Conservation (phyloP, 2,888 invertebrate genomes). For the Oxyteleia sp. region DNA sequence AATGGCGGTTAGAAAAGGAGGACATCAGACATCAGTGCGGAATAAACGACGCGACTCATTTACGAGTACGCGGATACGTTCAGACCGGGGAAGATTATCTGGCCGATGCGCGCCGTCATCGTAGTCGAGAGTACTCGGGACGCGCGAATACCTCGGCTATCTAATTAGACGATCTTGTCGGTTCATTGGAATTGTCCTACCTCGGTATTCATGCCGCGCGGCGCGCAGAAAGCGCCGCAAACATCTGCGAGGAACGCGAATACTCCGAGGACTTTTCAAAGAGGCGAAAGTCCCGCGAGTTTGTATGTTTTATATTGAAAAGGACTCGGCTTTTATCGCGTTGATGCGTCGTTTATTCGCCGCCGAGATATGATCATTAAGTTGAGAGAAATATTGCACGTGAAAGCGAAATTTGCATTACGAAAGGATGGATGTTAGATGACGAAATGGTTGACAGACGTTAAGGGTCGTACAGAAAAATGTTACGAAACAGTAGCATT, state of each 20-base stretch:
- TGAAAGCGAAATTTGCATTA: constrained; percentile 44
- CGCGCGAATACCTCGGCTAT: constrained; percentile 56
- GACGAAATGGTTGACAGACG: too few relatives aligned
- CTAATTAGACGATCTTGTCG: constrained; percentile 69
- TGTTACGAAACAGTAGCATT: too few relatives aligned
- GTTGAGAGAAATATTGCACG: constrained; percentile 26
- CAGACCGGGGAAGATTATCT: constrained; percentile 54
- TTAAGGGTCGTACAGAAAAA: too few relatives aligned
- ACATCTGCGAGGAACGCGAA: constrained; percentile 31
- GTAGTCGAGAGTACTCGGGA: constrained; percentile 40
- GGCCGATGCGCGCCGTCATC: constrained; percentile 27
- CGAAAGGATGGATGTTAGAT: too few relatives aligned
- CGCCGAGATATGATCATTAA: constrained; percentile 27
- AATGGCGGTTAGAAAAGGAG: constrained; percentile 39
- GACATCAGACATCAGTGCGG: constrained; percentile 35
- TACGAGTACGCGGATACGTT: constrained; percentile 45
- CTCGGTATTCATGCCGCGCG: constrained; percentile 19
- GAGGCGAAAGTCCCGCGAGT: constrained; percentile 29
- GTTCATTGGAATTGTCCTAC: constrained; percentile 60
- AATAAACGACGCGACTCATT: constrained; percentile 58
- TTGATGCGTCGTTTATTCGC: constrained; percentile 35
- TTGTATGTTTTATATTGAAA: constrained; percentile 33
- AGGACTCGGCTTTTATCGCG: constrained; percentile 29
- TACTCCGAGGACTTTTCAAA: constrained; percentile 9
- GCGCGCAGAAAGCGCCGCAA: constrained; percentile 24